Evolutionary conservation across 2,888 invertebrate species (phyloP), one percentile per base, ranked within the genome.

Genomic region (Mystacides longicornis): DNA sequence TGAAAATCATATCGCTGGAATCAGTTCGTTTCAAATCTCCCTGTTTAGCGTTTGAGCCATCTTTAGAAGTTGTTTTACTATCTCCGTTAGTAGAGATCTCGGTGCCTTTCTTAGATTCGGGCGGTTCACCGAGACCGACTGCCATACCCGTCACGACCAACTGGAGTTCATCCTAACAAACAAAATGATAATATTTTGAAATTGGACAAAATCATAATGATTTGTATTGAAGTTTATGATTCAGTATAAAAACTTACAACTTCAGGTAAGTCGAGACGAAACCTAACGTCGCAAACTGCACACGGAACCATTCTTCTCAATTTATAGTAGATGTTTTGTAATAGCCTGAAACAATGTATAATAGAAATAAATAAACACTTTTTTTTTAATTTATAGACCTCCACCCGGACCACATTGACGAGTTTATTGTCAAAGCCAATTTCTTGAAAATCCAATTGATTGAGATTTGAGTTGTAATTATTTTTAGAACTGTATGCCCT

Each of bases 291-390:
- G 61, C 87, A 86, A 18, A 96, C 75, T 16, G 91, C 89, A 69
- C 91, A 92, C 0, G 95, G 95, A 59, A 86, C 84, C 83, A 93
- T 85, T 14, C 89, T 80, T 11, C 95, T 80, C 64, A 96, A 76
- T 73, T 95, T 96, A 73, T 94, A 95, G 67, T 86, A 89, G 49
- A 94, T 84, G 59, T 87, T 85, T 78, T 87, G 81, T 23, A 86
- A 67, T 51, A 85, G 74, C 63, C 81, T 78, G 52, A 27, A 43
- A 43, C 7, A 11, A 43, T 14, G 16, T 45, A 37, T n/a, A 37
- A 37, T 37, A 7, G 37, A 37, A 37, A 7, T 37, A n/a, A n/a
- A n/a, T n/a, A n/a, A n/a, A n/a, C n/a, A n/a, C n/a, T n/a, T n/a
- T n/a, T n/a, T n/a, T n/a, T n/a, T n/a, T n/a, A n/a, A n/a, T n/a